Evolutionary conservation across 2,888 invertebrate species (phyloP), one percentile per base, ranked within the genome.

Genomic region (Anaspis maculata): DNA sequence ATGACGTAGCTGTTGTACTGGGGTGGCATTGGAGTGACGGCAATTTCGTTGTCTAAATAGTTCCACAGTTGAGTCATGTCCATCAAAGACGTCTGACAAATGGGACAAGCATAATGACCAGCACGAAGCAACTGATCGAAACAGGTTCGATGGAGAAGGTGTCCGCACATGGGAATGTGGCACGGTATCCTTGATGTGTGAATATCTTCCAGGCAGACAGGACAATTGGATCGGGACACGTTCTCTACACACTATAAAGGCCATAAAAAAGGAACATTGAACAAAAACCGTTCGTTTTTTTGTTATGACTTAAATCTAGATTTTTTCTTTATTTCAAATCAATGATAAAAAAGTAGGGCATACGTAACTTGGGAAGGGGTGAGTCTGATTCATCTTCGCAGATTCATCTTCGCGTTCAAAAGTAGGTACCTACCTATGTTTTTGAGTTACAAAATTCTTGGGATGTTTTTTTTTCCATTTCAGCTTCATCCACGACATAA

Each of bases 191-290:
- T 75, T 5, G 90, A 90, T 9, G 90, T 89, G 67, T 91, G 91
- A 52, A 92, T 87, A 62, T 90, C 87, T 47, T 91, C 90, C 41
- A 89, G 67, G 54, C 91, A 92, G 19, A 91, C 86, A 0, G 91
- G 87, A 61, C 91, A 92, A 68, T 89, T 86, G 3, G 85, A 78
- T 4, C 84, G 78, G 9, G 89, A 88, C 16, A 87, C 85, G 56
- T 89, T 89, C 64, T 89, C 90, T 4, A 91, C 84, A 56, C 90
- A 91, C 88, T n/a, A n/a, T n/a, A n/a, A n/a, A n/a, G n/a, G n/a
- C n/a, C n/a, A 90, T 67, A 7, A 68, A 67, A n/a, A n/a, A n/a
- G n/a, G n/a, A n/a, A n/a, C n/a, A n/a, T n/a, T n/a, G n/a, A n/a
- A n/a, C n/a, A n/a, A n/a, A n/a, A n/a, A n/a, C n/a, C n/a, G n/a